Base-by-base conservation (phyloP, 2,888 invertebrate species). In the Scaptomyza reducta region DNA sequence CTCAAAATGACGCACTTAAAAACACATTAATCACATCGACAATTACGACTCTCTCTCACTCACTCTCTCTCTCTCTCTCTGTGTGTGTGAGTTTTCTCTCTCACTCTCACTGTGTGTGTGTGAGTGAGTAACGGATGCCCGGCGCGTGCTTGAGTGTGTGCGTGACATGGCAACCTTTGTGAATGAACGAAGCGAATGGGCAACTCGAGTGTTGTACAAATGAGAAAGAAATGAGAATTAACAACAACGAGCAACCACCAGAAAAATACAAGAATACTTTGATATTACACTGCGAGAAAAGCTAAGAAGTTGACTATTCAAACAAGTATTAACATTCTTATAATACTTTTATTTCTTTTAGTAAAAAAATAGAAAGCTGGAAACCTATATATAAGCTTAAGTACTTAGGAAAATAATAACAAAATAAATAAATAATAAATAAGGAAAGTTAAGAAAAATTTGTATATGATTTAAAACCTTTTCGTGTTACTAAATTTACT, bases 1-100 rank as follows among this genome's bases (percentile, higher is more conserved):
- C 86, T 79, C 83, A 83, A 88, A 86, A 88, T 86, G 83, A 88
- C 86, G 83, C 85, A 86, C 88, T 86, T 86, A 88, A 86, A 86
- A 83, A 74, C 79, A 86, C 85, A 88, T 86, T 86, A 86, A 86
- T 86, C 88, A 88, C 83, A 86, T 84, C 85, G 86, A 87, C 84
- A 84, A 84, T 84, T 84, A 87, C 86, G 68, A 10, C 16, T 22
- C 31, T 47, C 27, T 74, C 60, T 61, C 40, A 44, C 55, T 35
- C 31, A 4, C 14, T 16, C 46, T 47, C n/a, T 9, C 16, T 41
- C 25, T 74, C 60, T 61, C 40, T 46, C 55, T 35, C 31, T 40
- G 18, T 42, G 6, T 50, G 29, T 14, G 51, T 16, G n/a, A 3
- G 35, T 14, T 35, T n/a, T n/a, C 38, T n/a, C 35, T 38, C 7